Percentiles rank a stretch among this genome's conserved stretches.
Evolutionary conservation across 2,888 invertebrate genomes (phyloP).

Genomic region (Chrysina gloriosa): DNA sequence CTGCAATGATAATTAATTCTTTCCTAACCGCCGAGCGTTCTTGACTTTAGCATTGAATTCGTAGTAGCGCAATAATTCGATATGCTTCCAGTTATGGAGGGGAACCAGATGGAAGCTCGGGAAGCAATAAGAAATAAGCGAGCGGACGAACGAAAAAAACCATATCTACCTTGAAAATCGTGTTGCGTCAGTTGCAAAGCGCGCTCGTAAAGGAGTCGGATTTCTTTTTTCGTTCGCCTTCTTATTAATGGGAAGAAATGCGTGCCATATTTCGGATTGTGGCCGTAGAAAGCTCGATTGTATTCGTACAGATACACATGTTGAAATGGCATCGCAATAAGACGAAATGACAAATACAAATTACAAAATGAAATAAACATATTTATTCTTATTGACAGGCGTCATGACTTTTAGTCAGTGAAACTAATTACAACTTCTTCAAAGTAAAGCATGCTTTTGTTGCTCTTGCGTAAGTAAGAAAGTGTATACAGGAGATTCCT

Average conservation of each 20-base stretch:
- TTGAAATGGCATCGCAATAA: background rate
- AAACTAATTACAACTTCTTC: no score
- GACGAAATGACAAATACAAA: no score
- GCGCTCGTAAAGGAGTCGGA: constrained; percentile 9
- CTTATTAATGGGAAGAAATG: constrained; percentile 12
- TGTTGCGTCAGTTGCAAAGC: constrained; percentile 25
- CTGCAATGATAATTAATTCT: no score
- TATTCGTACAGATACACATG: no score
- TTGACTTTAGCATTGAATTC: constrained; percentile 44
- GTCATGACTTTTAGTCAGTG: no score
- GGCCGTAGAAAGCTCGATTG: constrained; percentile 18
- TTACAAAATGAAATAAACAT: no score
- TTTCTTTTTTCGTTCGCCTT: constrained; percentile 15
- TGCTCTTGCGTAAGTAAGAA: no score
- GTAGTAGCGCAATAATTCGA: constrained; percentile 15
- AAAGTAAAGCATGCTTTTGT: no score
- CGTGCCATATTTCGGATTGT: constrained; percentile 11
- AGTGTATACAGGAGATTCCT: no score
- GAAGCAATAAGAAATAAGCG: constrained; percentile 20
- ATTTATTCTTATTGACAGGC: no score
- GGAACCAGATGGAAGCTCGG: constrained; percentile 24
- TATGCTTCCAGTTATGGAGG: constrained; percentile 9
- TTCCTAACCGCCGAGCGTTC: constrained; percentile 36
- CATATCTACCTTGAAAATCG: constrained; percentile 17
- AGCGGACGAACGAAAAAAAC: background rate